A percentile compares a stretch with the other conserved stretches of the same genome.
phyloP scores from a whole-genome alignment of 1,140 invertebrate species.

The Bombus terrestris region DNA sequence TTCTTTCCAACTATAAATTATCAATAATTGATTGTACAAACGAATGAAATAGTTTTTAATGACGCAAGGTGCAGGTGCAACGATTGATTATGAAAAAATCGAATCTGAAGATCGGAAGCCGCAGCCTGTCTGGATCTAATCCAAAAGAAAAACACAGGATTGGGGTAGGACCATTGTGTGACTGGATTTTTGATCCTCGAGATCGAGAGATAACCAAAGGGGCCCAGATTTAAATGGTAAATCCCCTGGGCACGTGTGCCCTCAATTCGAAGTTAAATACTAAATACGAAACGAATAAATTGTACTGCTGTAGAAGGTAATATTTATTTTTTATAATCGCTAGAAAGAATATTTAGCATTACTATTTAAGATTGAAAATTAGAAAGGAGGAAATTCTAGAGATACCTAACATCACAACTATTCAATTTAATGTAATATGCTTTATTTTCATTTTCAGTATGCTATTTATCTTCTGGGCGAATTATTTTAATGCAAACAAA shows the following conservation, averaged over 20 bases:
- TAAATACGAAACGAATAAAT: background rate
- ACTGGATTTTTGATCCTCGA: slow-evolving; percentile 59
- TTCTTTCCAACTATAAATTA: background rate
- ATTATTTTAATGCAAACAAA: background rate
- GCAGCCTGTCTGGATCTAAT: slow-evolving; percentile 51
- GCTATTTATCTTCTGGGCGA: background rate
- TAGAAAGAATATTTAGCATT: background rate
- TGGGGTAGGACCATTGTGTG: slow-evolving; percentile 53
- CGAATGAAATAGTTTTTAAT: background rate
- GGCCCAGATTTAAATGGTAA: slow-evolving; percentile 66
- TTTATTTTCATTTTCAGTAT: background rate
- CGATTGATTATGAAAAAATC: background rate
- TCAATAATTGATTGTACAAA: background rate
- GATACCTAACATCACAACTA: too few relatives aligned
- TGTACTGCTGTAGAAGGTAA: background rate
- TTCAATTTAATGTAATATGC: background rate
- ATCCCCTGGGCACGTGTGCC: slow-evolving; percentile 56
- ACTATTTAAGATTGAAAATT: too few relatives aligned
- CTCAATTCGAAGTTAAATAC: background rate
- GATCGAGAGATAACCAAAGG: slow-evolving; percentile 62
- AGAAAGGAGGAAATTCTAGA: too few relatives aligned
- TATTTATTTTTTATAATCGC: background rate
- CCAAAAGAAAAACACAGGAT: slow-evolving; percentile 64
- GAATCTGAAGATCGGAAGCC: slow-evolving; percentile 25
- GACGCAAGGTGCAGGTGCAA: slow-evolving; percentile 2